These are phyloP conservation scores for Philopotamus ludificatus DNA, from an alignment of 1,140 invertebrate species.

Conservation along the genomic window DNA sequence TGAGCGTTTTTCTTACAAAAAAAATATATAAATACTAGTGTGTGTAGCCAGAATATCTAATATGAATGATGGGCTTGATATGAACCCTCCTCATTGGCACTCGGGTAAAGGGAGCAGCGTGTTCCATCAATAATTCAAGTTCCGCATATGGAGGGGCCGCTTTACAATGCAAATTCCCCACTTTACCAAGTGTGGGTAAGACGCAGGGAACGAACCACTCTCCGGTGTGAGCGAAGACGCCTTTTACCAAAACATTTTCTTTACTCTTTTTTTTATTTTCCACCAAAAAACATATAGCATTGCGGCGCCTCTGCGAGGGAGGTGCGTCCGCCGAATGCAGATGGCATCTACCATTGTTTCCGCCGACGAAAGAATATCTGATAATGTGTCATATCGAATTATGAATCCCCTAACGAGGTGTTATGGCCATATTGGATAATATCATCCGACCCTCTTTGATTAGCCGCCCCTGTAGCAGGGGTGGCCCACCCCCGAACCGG, in stretches of 20 bases:
- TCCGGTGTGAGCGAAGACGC: slow-evolving; percentile 5
- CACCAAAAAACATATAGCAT: too few relatives aligned
- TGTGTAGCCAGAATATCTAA: too few relatives aligned
- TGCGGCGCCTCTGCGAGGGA: too few relatives aligned
- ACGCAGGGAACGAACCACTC: not conserved
- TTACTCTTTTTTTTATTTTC: too few relatives aligned
- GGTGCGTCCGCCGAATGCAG: not conserved
- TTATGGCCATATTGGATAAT: slow-evolving; percentile 18
- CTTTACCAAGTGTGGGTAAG: slow-evolving; percentile 23
- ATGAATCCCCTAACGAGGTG: slow-evolving; percentile 11
- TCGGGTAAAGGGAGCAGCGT: slow-evolving; percentile 1
- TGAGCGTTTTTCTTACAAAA: too few relatives aligned
- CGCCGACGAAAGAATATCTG: not conserved
- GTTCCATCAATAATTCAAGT: slow-evolving; percentile 30
- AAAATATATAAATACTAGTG: too few relatives aligned
- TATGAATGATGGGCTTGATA: slow-evolving; percentile 5
- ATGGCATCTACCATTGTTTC: not conserved
- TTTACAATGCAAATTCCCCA: slow-evolving; percentile 31
- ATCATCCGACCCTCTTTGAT: slow-evolving; percentile 16
- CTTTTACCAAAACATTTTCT: slow-evolving; percentile 13
- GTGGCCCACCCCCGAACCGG: not conserved
- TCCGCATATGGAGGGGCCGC: slow-evolving; percentile 25
- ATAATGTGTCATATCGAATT: slow-evolving; percentile 13
- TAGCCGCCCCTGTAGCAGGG: not conserved
- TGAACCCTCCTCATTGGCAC: slow-evolving; percentile 25